These are phyloP conservation scores for Thunnus albacares DNA, from an alignment of 2,797 vertebrate species.

Conservation along the genomic window DNA sequence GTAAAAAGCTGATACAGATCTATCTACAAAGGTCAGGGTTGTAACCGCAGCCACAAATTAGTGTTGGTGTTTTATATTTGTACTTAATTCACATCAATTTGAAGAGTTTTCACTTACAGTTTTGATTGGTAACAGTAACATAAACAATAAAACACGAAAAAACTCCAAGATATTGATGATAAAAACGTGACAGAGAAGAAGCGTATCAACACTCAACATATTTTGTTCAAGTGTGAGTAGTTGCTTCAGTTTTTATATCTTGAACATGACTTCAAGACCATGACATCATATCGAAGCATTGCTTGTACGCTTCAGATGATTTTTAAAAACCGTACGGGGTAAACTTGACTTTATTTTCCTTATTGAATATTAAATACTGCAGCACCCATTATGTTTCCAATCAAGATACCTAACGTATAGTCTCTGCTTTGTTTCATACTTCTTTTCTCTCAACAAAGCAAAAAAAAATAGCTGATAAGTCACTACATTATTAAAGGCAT, in stretches of 20 bases:
- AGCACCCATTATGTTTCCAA: background rate
- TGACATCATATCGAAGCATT: background rate
- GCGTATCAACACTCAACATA: background rate
- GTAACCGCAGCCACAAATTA: background rate
- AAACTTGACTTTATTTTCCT: background rate
- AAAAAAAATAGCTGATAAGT: background rate
- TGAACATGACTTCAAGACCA: background rate
- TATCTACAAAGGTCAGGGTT: background rate
- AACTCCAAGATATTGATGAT: background rate
- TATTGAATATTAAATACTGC: no score
- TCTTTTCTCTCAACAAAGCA: background rate
- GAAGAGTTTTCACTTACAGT: background rate
- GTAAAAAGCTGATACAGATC: background rate
- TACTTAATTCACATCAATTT: background rate
- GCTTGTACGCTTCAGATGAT: background rate
- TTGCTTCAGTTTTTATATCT: background rate
- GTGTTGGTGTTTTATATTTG: background rate
- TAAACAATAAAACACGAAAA: background rate
- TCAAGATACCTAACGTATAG: background rate
- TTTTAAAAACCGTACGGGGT: background rate
- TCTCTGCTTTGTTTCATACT: background rate
- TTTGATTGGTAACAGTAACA: background rate
- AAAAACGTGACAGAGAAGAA: background rate
- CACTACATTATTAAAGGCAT: no score
- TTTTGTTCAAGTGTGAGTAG: background rate